Conservation (phyloP, 2,113 vertebrate genomes). For the Drymodes brunneopygia region DNA sequence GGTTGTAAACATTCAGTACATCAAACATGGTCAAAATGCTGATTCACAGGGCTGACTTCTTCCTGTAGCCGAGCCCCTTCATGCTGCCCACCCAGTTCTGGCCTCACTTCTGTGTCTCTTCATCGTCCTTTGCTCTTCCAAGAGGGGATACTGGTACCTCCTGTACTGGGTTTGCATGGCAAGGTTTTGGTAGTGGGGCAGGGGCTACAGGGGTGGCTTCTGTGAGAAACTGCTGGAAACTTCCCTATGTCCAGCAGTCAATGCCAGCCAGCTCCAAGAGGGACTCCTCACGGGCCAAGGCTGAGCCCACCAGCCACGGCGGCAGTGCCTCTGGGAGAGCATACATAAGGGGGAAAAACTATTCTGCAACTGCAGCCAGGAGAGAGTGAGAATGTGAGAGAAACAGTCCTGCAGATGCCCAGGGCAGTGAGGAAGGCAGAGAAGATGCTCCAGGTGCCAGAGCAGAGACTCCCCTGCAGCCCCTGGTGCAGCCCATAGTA, state of each 20-base stretch:
- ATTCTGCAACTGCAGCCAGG: not conserved
- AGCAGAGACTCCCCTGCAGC: not conserved
- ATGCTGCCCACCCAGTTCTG: not conserved
- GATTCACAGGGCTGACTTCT: not conserved
- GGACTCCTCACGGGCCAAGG: not conserved
- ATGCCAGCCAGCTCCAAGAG: not conserved
- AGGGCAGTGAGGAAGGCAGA: not conserved
- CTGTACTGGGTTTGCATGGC: not conserved
- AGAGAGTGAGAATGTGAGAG: not conserved
- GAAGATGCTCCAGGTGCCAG: not conserved
- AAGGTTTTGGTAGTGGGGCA: rapidly evolving
- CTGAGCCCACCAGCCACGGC: rapidly evolving
- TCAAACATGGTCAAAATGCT: not conserved
- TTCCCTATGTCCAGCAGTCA: rapidly evolving
- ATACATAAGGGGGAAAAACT: not conserved
- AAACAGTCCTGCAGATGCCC: not conserved
- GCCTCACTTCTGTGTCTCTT: not conserved
- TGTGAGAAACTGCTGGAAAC: not conserved
- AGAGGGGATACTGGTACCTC: not conserved
- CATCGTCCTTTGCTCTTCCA: not conserved
- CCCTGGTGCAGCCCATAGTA: not conserved
- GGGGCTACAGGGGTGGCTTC: not conserved
- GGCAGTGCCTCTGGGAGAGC: not conserved
- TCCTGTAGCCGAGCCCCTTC: rapidly evolving
- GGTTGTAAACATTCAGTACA: not conserved